Base-by-base conservation (phyloP, 1,140 invertebrate species). In the Anoplolepis gracilipes region DNA sequence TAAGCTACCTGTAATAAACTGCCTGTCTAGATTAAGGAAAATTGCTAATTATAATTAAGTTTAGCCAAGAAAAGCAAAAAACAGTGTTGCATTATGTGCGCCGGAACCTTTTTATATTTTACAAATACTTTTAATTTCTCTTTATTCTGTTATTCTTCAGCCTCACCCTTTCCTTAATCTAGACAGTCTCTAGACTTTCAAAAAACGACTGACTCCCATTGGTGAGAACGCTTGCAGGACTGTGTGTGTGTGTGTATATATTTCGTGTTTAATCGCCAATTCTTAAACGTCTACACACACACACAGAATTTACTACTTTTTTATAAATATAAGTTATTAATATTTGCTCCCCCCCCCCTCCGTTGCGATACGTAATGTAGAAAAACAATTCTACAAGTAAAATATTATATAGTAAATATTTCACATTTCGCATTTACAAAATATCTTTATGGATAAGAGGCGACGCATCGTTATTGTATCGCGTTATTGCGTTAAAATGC, bases 261-360 rank as follows among this genome's bases (percentile, higher is more conserved):
- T 78, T 65, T 2, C 22, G 53, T 67, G 16, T n/a, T 79, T 10
- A 22, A 22, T 62, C n/a, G 62, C 30, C 16, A 22, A 10, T 33
- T 53, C 25, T 25, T 30, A 39, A 55, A 28, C 3, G 7, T 2
- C 36, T 19, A 49, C 30, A 39, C 46, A 16, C n/a, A 33, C 25
- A 49, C 30, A 39, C 46, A 11, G 13, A 33, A 84, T 30, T 73
- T 39, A 36, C 73, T 30, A 64, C 7, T n/a, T 42, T 55, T 33
- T n/a, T 77, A 77, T 75, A 86, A 86, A 86, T 87, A 87, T 84
- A 85, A 88, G 36, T 87, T 82, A 84, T 33, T 61, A 64, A 69
- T 53, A 42, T 62, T 13, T 13, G 4, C 76, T 16, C 42, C 42
- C 46, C 46, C 42, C 42, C 16, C 13, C 46, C 4, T 1, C 13